Evolutionary conservation across 2,888 invertebrate genomes (phyloP).

Genomic region (Anarsia innoxiella): DNA sequence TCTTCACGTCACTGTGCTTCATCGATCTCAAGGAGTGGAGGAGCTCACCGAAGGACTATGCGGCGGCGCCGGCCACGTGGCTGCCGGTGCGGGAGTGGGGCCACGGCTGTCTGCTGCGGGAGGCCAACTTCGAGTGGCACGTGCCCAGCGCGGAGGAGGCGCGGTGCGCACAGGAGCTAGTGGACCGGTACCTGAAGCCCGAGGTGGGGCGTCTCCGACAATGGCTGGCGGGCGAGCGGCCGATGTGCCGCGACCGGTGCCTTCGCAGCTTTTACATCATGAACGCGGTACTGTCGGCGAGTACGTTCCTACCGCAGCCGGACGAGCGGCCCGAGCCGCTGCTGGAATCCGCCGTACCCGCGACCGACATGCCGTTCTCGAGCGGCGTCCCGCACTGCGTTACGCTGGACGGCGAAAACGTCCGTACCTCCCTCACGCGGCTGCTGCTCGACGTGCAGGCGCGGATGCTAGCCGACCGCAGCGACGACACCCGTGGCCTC

Average conservation of each 20-base stretch:
- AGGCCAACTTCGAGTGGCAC: slow-evolving; percentile 84
- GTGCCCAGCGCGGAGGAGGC: slow-evolving; percentile 83
- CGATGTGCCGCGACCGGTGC: slow-evolving; percentile 79
- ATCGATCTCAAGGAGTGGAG: slow-evolving; percentile 78
- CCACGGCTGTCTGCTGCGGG: slow-evolving; percentile 77
- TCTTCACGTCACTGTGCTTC: slow-evolving; percentile 76
- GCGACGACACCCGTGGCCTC: slow-evolving; percentile 88
- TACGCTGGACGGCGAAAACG: slow-evolving; percentile 80
- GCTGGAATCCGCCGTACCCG: slow-evolving; percentile 74
- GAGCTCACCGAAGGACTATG: slow-evolving; percentile 76
- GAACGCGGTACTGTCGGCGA: slow-evolving; percentile 78
- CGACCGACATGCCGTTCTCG: slow-evolving; percentile 67
- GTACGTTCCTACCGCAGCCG: slow-evolving; percentile 79
- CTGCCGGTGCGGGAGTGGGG: slow-evolving; percentile 90
- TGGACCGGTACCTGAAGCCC: slow-evolving; percentile 78
- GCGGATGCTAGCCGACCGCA: slow-evolving; percentile 77
- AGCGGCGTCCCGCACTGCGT: slow-evolving; percentile 55
- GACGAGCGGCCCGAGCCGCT: slow-evolving; percentile 74
- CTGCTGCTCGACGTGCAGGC: slow-evolving; percentile 78
- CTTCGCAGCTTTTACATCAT: slow-evolving; percentile 80
- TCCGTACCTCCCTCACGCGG: slow-evolving; percentile 77
- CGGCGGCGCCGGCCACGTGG: slow-evolving; percentile 79
- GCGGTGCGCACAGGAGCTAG: slow-evolving; percentile 77
- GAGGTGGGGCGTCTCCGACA: slow-evolving; percentile 77
- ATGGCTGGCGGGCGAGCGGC: slow-evolving; percentile 67